phyloP scores from a whole-genome alignment of 2,797 vertebrate genomes.

The Liparis tanakae region DNA sequence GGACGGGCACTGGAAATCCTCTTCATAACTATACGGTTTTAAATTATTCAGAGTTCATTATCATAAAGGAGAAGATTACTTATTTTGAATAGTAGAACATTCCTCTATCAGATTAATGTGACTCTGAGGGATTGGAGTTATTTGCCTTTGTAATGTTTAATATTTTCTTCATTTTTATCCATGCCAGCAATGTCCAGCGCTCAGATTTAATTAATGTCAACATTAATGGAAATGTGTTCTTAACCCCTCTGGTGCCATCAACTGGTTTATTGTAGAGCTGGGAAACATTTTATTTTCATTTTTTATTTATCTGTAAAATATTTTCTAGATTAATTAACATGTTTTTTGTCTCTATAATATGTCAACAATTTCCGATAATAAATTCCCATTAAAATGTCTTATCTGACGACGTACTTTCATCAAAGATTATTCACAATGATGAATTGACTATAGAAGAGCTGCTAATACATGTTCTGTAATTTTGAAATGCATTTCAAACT shows the following conservation, averaged over 20 bases:
- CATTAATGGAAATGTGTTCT: not conserved
- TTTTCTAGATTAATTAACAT: not conserved
- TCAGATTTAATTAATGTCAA: not conserved
- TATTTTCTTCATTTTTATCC: slow-evolving; percentile 17
- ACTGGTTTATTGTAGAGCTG: not conserved
- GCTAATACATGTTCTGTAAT: not conserved
- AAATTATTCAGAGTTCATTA: slow-evolving; percentile 47
- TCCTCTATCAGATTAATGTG: slow-evolving; percentile 5
- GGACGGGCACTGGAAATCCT: slow-evolving; percentile 25
- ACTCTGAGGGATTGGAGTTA: slow-evolving; percentile 8
- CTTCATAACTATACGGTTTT: slow-evolving; percentile 26
- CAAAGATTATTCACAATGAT: not conserved
- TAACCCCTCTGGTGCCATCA: not conserved
- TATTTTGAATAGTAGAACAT: slow-evolving; percentile 11
- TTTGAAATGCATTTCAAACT: not conserved
- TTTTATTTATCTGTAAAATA: not conserved
- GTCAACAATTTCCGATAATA: not conserved
- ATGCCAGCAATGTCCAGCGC: not conserved
- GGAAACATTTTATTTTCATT: not conserved
- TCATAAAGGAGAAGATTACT: slow-evolving; percentile 27
- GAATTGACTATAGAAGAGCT: not conserved
- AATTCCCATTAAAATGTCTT: not conserved
- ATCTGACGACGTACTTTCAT: not conserved
- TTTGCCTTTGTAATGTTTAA: slow-evolving; percentile 27
- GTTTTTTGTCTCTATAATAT: slow-evolving; percentile 1